phyloP scores from a whole-genome alignment of 2,113 vertebrate genomes.

The Mustela nigripes region DNA sequence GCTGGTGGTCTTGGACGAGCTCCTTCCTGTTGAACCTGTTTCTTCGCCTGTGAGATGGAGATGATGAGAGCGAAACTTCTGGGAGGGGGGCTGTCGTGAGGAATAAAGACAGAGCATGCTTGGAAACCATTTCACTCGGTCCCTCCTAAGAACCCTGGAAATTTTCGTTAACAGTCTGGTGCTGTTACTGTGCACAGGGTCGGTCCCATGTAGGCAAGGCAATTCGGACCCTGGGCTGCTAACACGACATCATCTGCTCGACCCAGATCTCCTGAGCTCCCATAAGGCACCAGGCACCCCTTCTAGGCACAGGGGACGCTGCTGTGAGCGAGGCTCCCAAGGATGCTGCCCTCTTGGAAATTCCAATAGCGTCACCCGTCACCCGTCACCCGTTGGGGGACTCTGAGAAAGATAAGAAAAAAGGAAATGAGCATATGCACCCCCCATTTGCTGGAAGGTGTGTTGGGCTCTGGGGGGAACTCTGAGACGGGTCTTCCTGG shows the following conservation, averaged over 20 bases:
- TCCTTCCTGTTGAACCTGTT: not conserved
- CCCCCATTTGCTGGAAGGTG: not conserved
- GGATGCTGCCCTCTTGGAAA: not conserved
- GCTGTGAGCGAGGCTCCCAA: not conserved
- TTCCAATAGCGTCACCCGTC: not conserved
- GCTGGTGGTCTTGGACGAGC: not conserved
- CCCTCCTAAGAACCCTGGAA: not conserved
- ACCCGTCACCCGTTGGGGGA: not conserved
- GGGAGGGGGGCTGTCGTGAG: not conserved
- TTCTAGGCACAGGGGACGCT: not conserved
- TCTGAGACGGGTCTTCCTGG: fast-evolving
- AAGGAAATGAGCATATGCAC: not conserved
- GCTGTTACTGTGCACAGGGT: fast-evolving
- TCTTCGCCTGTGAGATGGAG: not conserved
- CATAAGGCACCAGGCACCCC: not conserved
- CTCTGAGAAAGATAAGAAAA: not conserved
- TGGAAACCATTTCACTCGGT: not conserved
- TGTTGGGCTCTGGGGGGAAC: not conserved
- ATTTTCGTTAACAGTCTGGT: not conserved
- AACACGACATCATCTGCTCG: too few species aligned
- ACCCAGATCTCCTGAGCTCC: not conserved
- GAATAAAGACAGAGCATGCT: too few species aligned
- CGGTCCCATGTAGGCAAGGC: fast-evolving
- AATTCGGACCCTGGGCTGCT: not conserved
- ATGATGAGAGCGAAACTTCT: not conserved